Base-by-base conservation (phyloP, 1,140 invertebrate genomes). In the Trachymyrmex septentrionalis region DNA sequence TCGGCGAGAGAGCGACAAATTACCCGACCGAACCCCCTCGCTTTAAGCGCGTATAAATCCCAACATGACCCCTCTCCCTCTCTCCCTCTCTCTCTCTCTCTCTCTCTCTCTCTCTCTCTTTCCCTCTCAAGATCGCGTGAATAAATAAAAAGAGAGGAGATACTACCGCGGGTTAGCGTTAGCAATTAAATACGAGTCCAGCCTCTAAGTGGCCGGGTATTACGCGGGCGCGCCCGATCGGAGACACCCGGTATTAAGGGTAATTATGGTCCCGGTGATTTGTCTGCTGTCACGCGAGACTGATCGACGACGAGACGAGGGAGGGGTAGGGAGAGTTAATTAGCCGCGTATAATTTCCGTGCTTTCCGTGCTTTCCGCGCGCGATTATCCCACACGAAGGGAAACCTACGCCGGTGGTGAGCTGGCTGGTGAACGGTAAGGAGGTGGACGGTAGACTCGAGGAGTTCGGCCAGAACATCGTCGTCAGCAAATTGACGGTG, bases 401-500 rank as follows among this genome's bases (percentile, higher is more conserved):
- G 63, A 97, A 97, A 66, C 98, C 98, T 16, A 96, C 97, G 21
- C 98, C 98, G 14, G 96, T 96, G 57, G 97, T 98, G 3, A 97
- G 96, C 48, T 98, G 97, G 97, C 96, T 97, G 89, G 96, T 97
- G 16, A 97, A 97, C 90, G 97, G 96, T 10, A 96, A 96, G 81
- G 95, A 97, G 72, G 96, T 97, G 63, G 94, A 95, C 27, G 96
- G 96, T 44, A 92, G 91, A 30, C 90, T 95, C 14, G 91, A 94
- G 9, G 96, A 96, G 69, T 97, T 96, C 71, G 96, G 96, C 59
- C 96, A 96, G n/a, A 97, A 97, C 91, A 96, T 98, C 19, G 97
- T 98, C 12, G 97, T 98, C 63, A 98, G 98, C 95, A 96, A 96
- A 78, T 94, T 98, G 86, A 97, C 97, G 91, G 96, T 98, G 73